Evolutionary conservation across 2,113 vertebrate genomes (phyloP).

Genomic region (Grammomys surdaster): DNA sequence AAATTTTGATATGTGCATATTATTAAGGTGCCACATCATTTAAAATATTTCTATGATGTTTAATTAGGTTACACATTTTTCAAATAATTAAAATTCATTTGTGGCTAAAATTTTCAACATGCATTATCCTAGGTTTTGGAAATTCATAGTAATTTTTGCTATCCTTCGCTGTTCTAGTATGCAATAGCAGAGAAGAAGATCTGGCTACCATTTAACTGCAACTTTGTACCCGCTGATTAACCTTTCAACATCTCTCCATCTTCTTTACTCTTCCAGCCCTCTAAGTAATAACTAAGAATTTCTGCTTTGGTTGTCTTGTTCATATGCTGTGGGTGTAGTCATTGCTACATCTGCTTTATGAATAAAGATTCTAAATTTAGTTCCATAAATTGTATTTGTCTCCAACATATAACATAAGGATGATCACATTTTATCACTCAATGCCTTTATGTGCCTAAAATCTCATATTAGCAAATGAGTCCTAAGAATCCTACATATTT

Average conservation of each 20-base stretch:
- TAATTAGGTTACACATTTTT: not conserved
- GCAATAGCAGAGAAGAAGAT: not conserved
- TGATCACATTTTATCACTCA: not conserved
- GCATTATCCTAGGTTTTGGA: not conserved
- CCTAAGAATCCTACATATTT: not conserved
- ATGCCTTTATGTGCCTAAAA: not conserved
- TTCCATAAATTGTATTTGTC: not conserved
- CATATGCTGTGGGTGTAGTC: not conserved
- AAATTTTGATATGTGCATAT: not conserved
- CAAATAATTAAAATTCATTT: not conserved
- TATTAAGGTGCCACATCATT: not conserved
- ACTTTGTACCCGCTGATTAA: not conserved
- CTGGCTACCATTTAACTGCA: no score
- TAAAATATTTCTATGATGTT: not conserved
- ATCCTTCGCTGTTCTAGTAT: not conserved
- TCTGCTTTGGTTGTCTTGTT: not conserved
- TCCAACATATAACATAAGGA: not conserved
- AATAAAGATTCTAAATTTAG: not conserved
- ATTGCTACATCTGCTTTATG: not conserved
- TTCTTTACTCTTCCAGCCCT: no score
- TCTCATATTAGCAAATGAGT: constrained; percentile 7
- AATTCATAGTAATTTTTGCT: not conserved
- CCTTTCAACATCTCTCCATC: not conserved
- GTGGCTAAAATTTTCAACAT: not conserved
- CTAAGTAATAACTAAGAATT: not conserved